A percentile compares a stretch with the other conserved stretches of the same genome.
phyloP scores from a whole-genome alignment of 2,888 invertebrate genomes.

The Zelleria hepariella region DNA sequence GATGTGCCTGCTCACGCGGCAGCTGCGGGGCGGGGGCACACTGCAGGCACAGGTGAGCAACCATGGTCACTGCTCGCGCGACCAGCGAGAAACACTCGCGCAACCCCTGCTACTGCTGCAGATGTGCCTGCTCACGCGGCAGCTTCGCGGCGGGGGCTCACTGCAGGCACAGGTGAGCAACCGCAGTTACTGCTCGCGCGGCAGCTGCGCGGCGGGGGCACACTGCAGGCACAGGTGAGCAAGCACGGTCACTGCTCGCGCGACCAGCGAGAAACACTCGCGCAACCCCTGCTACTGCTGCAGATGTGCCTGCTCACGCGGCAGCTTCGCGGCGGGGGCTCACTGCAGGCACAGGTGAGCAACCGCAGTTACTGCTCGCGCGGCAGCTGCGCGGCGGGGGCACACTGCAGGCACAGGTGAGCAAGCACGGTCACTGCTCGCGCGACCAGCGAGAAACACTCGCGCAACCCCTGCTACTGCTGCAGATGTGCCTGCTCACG shows the following conservation, averaged over 20 bases:
- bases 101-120: conserved; percentile 85
- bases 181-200: conserved; percentile 64
- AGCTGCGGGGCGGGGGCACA: conserved; percentile 43
- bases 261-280: conserved; percentile 88
- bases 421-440: conserved; percentile 88
- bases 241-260: conserved; percentile 91
- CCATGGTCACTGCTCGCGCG: conserved; percentile 92
- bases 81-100: conserved; percentile 88
- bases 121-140: conserved; percentile 75
- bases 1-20: conserved; percentile 75
- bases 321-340: conserved; percentile 61
- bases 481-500: conserved; percentile 79
- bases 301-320: conserved; percentile 79
- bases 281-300: conserved; percentile 82
- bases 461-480: conserved; percentile 83
- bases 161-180: conserved; percentile 7
- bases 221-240: conserved; percentile 63
- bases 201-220: conserved; percentile 51
- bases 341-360: conserved; percentile 8
- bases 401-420: conserved; percentile 57
- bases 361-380: conserved; percentile 60
- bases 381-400: conserved; percentile 55
- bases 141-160: conserved; percentile 59
- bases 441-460: conserved; percentile 90
- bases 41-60: not conserved